phyloP scores from a whole-genome alignment of 2,888 invertebrate species.

The Syritta pipiens region DNA sequence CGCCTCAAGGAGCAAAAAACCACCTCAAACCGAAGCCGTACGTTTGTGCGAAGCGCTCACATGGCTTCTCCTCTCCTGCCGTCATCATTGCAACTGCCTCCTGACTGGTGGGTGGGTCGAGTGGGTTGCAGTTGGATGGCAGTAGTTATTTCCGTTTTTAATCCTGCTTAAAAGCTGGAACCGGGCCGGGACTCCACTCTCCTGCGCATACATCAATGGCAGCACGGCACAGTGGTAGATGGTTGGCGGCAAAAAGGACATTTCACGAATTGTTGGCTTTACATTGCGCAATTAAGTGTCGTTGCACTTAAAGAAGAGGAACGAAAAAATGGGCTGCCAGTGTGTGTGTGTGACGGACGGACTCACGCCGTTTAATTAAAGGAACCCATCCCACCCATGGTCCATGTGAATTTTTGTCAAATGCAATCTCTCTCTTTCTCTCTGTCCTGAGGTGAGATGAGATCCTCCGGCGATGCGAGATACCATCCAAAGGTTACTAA shows the following conservation, averaged over 20 bases:
- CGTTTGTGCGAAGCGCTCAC: constrained; percentile 40
- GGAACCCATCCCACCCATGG: constrained; percentile 48
- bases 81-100: neutral
- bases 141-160: constrained; percentile 59
- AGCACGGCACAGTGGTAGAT: constrained; percentile 2
- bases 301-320: constrained; percentile 55
- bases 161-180: constrained; percentile 63
- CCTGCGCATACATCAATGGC: constrained; percentile 9
- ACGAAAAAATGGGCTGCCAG: constrained; percentile 2
- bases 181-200: constrained; percentile 26
- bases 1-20: neutral
- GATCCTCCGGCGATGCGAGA: constrained; percentile 16
- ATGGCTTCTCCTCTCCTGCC: constrained; percentile 27
- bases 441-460: constrained; percentile 1
- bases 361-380: constrained; percentile 54
- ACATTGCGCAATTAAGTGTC: constrained; percentile 65
- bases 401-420: constrained; percentile 52
- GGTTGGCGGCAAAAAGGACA: constrained; percentile 58
- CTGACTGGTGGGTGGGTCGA: no score
- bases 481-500: constrained; percentile 44
- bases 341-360: constrained; percentile 21
- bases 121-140: constrained; percentile 10
- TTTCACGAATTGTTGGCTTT: constrained; percentile 68
- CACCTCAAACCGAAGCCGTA: constrained; percentile 5
- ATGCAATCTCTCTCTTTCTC: constrained; percentile 23